Conservation (phyloP, 2,113 vertebrate genomes). For the Oxyura jamaicensis region DNA sequence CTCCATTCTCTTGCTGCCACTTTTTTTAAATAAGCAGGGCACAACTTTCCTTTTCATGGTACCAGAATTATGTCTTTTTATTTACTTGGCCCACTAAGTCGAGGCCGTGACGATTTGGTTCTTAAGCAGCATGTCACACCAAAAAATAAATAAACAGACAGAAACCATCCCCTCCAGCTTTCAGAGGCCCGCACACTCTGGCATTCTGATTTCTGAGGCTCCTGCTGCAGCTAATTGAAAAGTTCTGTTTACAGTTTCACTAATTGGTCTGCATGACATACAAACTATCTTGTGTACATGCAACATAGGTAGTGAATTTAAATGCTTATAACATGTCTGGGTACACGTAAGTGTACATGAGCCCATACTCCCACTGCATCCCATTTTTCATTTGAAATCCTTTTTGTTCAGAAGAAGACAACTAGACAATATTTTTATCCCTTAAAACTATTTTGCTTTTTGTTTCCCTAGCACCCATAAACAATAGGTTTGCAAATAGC, state of each 20-base stretch:
- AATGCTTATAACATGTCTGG: not conserved
- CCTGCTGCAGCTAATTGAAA: not conserved
- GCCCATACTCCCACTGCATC: not conserved
- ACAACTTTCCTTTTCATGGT: not conserved
- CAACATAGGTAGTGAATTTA: not conserved
- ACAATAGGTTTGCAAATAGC: slow-evolving; percentile 23
- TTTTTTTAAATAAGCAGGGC: not conserved
- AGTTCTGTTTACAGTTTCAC: not conserved
- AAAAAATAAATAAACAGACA: not conserved
- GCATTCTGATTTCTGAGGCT: not conserved
- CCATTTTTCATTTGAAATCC: not conserved
- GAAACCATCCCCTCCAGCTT: not conserved
- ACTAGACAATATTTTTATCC: not conserved
- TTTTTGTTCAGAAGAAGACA: not conserved
- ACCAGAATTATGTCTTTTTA: not conserved
- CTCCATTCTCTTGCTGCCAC: not conserved
- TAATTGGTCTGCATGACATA: not conserved
- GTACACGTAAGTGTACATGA: not conserved
- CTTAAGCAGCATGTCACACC: not conserved
- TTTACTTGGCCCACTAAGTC: not conserved
- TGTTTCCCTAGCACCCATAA: not conserved
- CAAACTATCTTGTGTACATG: not conserved
- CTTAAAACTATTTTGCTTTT: not conserved
- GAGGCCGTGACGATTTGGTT: not conserved
- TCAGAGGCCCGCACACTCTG: not conserved